A percentile compares a stretch with the other conserved stretches of the same genome.
phyloP scores from a whole-genome alignment of 2,113 vertebrate genomes.

The Notothenia rossii region DNA sequence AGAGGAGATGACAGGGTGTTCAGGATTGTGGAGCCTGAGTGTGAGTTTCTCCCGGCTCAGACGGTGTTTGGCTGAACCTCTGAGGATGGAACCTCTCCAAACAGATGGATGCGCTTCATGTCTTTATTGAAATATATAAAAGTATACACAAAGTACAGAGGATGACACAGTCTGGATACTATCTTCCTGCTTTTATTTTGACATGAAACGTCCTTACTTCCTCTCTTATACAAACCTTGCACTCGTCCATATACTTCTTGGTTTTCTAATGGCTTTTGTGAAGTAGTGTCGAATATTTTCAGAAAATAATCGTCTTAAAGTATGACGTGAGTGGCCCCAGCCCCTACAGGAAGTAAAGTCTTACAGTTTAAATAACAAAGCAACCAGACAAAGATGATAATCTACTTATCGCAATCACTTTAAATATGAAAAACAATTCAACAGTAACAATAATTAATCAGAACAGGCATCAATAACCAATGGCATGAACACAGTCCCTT shows the following conservation, averaged over 20 bases:
- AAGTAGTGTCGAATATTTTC: not conserved
- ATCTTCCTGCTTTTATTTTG: constrained; percentile 65
- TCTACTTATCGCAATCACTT: not conserved
- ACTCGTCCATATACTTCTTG: constrained; percentile 6
- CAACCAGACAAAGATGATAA: not conserved
- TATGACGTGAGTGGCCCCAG: not conserved
- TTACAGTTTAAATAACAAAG: not conserved
- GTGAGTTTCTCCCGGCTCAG: constrained; percentile 42
- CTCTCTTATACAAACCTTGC: constrained; percentile 55
- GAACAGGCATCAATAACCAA: not conserved
- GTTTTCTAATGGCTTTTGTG: not conserved
- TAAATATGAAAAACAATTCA: not conserved
- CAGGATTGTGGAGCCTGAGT: constrained; percentile 31
- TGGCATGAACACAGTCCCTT: not conserved
- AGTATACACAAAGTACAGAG: not conserved
- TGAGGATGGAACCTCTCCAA: constrained; percentile 1
- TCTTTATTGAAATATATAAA: not conserved
- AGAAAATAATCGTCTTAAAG: not conserved
- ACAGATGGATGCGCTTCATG: not conserved
- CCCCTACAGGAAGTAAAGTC: too few species aligned
- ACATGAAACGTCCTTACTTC: constrained; percentile 46
- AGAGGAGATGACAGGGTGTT: constrained; percentile 13
- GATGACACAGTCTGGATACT: constrained; percentile 53
- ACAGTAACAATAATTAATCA: not conserved
- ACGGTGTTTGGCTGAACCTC: not conserved